Percentiles rank a stretch among this genome's conserved stretches.
phyloP scores from a whole-genome alignment of 2,797 vertebrate species.

The Chromis chromis region DNA sequence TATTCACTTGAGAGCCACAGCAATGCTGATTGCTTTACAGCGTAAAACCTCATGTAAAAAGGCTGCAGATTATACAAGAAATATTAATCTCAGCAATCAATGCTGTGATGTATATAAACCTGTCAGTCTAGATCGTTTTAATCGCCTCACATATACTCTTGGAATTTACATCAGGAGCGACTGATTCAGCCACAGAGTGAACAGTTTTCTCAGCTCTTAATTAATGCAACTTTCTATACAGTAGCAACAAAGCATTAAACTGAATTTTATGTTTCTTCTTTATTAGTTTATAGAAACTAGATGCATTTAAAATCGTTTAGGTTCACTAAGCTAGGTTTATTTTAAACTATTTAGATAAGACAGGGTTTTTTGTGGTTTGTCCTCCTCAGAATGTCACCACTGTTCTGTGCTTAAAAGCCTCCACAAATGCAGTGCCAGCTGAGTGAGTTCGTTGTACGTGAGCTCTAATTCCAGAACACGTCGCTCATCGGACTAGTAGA shows the following conservation, averaged over 20 bases:
- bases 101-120: slow-evolving; percentile 52
- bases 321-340: not conserved
- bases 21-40: slow-evolving; percentile 37
- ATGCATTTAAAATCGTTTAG: not conserved
- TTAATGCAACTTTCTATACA: not conserved
- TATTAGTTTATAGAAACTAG: not conserved
- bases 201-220: not conserved
- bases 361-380: not conserved
- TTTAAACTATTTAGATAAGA: not conserved
- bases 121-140: slow-evolving; percentile 28
- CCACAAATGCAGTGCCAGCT: not conserved
- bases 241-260: not conserved
- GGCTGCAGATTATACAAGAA: slow-evolving; percentile 53
- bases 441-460: not conserved
- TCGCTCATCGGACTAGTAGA: not conserved
- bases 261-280: not conserved
- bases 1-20: slow-evolving; percentile 32
- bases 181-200: slow-evolving; percentile 3
- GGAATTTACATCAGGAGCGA: not conserved
- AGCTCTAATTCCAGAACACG: slow-evolving; percentile 34
- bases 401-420: not conserved
- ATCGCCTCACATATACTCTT: slow-evolving; percentile 26
- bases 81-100: slow-evolving; percentile 59
- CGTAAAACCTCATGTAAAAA: slow-evolving; percentile 49
- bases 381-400: too few relatives aligned